Conservation (phyloP, 2,113 vertebrate species). For the Ariopsis seemanni region DNA sequence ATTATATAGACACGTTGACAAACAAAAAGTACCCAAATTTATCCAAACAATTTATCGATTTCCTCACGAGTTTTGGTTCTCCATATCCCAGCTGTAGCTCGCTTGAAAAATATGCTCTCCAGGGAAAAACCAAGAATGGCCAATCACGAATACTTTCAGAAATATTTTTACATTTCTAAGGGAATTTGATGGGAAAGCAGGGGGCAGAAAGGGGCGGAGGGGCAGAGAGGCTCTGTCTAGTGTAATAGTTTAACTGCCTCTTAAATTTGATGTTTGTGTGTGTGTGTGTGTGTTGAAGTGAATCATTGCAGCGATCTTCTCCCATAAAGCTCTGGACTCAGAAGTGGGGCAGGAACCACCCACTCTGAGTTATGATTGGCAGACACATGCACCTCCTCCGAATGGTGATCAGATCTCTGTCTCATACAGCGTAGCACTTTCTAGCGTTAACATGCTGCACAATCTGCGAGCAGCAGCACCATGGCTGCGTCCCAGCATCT, state of each 20-base stretch:
- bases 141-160: background rate
- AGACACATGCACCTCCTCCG: background rate
- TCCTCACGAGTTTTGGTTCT: too few species aligned
- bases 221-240: background rate
- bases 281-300: conserved; percentile 15
- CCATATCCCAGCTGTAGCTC: too few species aligned
- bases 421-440: conserved; percentile 19
- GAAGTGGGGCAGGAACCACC: background rate
- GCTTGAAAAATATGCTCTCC: too few species aligned
- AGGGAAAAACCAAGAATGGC: background rate
- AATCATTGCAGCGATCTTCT: background rate
- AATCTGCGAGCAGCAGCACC: background rate
- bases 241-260: background rate
- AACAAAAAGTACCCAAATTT: too few species aligned
- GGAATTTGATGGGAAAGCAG: background rate
- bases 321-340: background rate
- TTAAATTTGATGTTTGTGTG: background rate
- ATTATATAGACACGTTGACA: too few species aligned
- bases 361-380: conserved; percentile 38
- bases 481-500: background rate
- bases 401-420: background rate
- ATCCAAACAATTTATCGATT: too few species aligned
- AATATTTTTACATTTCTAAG: background rate
- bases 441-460: conserved; percentile 29
- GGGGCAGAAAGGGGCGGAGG: background rate